A percentile compares a stretch with the other conserved stretches of the same genome.
phyloP scores from a whole-genome alignment of 1,140 invertebrate species.

The Oncopeltus fasciatus region DNA sequence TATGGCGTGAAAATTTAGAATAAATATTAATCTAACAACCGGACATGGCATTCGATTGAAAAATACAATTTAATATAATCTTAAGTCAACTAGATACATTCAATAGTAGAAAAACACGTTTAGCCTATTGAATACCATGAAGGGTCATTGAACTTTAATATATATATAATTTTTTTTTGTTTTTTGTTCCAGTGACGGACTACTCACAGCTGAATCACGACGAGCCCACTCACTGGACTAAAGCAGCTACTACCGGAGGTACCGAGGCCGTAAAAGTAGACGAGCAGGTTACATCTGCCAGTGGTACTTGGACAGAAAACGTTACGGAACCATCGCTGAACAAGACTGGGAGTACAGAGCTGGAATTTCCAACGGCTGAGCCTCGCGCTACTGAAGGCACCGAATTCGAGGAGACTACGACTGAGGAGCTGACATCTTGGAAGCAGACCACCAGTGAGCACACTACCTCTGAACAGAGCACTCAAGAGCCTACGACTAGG shows the following conservation, averaged over 20 bases:
- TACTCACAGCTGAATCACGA: slow-evolving; percentile 24
- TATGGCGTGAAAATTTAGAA: too few species aligned
- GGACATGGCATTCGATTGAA: too few species aligned
- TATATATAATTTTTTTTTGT: background rate
- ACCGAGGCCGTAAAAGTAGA: background rate
- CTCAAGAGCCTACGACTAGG: background rate
- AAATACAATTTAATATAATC: too few species aligned
- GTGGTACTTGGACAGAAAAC: background rate
- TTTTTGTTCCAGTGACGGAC: slow-evolving; percentile 19
- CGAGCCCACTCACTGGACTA: slow-evolving; percentile 23
- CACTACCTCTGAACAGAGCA: too few species aligned
- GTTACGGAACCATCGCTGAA: background rate
- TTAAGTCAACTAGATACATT: too few species aligned
- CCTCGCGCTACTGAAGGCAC: background rate
- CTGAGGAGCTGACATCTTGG: background rate
- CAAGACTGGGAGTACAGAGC: background rate
- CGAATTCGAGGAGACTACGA: background rate
- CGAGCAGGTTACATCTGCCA: background rate
- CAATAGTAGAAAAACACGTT: too few species aligned
- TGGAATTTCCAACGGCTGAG: background rate
- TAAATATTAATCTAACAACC: too few species aligned
- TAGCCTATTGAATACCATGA: too few species aligned
- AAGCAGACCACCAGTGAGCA: background rate
- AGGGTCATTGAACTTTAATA: too few species aligned
- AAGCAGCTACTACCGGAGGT: slow-evolving; percentile 15